Evolutionary conservation across 2,888 invertebrate genomes (phyloP), one percentile per base, ranked within the genome.

Genomic region (Strigamia maritima): DNA sequence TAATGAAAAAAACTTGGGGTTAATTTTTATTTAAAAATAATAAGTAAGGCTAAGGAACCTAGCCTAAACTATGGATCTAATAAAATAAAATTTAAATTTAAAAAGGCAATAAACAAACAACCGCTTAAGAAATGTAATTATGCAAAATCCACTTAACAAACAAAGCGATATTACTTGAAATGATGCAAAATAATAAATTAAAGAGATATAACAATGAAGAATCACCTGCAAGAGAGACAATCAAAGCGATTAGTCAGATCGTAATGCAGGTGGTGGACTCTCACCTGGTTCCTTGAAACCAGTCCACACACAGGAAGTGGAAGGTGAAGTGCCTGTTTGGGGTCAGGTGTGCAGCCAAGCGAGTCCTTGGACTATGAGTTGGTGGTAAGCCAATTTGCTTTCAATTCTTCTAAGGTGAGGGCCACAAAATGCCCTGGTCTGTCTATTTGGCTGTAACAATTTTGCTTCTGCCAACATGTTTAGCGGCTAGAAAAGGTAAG

Each of bases 251-350:
- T 65, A 65, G 60, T 65, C 60, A 65, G 60, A 65, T 65, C 24
- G 60, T 12, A 22, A 22, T 22, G 22, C 60, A 65, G 60, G 60
- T 65, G 60, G 60, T 65, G 60, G 60, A 65, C 60, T 65, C 60
- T 65, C 60, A 65, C 60, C 60, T 65, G 60, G 60, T 65, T 65
- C 60, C 60, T 65, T 65, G 60, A 65, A 65, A 65, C 60, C 60
- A 65, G 60, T 65, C 60, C 60, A 65, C 24, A 65, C 60, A 65
- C 60, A 65, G 60, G 60, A 65, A 65, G 60, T 65, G 60, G 60
- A 65, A 65, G 60, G 60, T 65, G 60, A 65, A 65, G 60, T 65
- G 60, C 60, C 60, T 65, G 60, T 65, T 65, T 65, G 60, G 60
- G 60, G 60, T 65, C 60, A 65, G 60, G 60, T 65, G 60, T 65